A percentile compares a stretch with the other conserved stretches of the same genome.
These are phyloP conservation scores for Chiroxiphia lanceolata DNA, from an alignment of 2,797 vertebrate genomes.

Conservation along the genomic window DNA sequence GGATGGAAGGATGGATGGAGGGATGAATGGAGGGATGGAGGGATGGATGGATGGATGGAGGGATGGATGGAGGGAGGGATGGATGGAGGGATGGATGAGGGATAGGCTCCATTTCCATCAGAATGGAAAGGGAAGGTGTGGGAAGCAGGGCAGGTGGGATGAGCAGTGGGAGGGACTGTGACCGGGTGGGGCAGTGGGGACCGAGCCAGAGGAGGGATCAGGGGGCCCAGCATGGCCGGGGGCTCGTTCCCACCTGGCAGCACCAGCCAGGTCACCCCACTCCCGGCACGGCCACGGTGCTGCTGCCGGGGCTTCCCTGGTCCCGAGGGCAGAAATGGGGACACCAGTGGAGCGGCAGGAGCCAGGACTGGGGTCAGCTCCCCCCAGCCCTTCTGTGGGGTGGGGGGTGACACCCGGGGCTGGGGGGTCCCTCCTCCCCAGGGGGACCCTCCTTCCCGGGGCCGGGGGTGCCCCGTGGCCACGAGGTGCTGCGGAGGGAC, in stretches of 20 bases:
- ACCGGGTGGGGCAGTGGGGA: too few relatives aligned
- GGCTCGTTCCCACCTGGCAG: not conserved
- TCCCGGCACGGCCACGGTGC: rapidly evolving
- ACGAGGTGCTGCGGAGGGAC: not conserved
- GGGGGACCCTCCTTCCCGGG: too few relatives aligned
- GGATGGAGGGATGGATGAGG: too few relatives aligned
- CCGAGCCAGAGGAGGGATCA: not conserved
- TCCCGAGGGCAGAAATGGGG: rapidly evolving
- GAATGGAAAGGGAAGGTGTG: not conserved
- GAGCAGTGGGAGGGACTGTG: not conserved
- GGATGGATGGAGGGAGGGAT: too few relatives aligned
- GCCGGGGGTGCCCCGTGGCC: not conserved
- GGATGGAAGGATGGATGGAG: not conserved
- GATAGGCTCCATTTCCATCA: too few relatives aligned
- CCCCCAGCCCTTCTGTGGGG: not conserved
- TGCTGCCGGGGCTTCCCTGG: rapidly evolving
- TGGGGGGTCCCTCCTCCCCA: not conserved
- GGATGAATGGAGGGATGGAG: too few relatives aligned
- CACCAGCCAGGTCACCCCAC: not conserved
- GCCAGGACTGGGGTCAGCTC: rapidly evolving
- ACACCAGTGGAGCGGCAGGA: not conserved
- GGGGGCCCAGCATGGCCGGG: rapidly evolving
- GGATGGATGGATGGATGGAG: too few relatives aligned
- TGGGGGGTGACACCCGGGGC: too few relatives aligned
- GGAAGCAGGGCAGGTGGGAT: not conserved